Conservation (phyloP, 2,113 vertebrate species). For the Taxidea taxus region DNA sequence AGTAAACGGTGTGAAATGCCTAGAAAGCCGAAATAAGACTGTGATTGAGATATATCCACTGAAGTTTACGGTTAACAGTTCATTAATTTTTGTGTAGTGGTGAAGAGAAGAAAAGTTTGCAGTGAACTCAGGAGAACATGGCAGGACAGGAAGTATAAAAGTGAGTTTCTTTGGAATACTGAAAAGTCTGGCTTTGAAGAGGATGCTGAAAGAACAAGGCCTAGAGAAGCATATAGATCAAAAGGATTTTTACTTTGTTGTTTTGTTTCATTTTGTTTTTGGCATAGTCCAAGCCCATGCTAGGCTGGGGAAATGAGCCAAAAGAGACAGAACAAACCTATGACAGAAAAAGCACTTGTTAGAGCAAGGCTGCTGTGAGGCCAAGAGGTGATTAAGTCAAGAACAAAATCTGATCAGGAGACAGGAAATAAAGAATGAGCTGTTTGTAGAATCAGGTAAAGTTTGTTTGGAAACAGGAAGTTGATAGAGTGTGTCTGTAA, state of each 20-base stretch:
- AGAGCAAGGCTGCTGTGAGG: not conserved
- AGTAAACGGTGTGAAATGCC: not conserved
- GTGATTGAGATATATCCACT: not conserved
- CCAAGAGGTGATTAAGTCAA: not conserved
- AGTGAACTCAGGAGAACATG: not conserved
- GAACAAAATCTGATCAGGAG: not conserved
- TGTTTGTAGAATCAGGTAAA: not conserved
- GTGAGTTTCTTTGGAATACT: not conserved
- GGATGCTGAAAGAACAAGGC: not conserved
- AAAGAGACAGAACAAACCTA: not conserved
- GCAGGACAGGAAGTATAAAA: not conserved
- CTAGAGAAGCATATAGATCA: not conserved
- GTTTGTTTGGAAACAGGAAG: not conserved
- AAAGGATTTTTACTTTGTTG: not conserved
- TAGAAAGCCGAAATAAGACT: not conserved
- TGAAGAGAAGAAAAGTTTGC: not conserved
- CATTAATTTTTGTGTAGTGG: not conserved
- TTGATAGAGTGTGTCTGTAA: not conserved
- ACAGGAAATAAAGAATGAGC: not conserved
- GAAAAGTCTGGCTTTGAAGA: not conserved
- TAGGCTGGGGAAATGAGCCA: not conserved
- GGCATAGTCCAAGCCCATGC: not conserved
- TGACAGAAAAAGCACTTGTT: not conserved
- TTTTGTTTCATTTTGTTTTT: constrained; percentile 4
- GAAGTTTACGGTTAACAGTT: not conserved